Evolutionary conservation across 2,113 vertebrate genomes (phyloP).

Genomic region (Aepyceros melampus): DNA sequence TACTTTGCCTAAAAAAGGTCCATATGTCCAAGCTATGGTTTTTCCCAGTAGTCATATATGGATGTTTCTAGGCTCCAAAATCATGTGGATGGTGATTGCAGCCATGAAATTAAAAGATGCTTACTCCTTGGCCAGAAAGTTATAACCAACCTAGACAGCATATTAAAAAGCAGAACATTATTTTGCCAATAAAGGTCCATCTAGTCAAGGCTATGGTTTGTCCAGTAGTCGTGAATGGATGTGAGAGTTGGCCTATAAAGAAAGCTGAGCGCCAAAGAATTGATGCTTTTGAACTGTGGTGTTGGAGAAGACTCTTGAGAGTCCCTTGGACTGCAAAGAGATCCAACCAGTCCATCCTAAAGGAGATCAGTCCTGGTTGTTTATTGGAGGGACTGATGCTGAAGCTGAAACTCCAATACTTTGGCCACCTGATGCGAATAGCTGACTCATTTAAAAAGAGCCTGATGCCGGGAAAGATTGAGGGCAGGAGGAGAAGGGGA

Average conservation of each 20-base stretch:
- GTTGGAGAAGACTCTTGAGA: not conserved
- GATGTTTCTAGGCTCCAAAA: not conserved
- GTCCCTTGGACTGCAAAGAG: not conserved
- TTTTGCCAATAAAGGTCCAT: not conserved
- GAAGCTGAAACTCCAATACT: not conserved
- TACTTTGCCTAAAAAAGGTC: not conserved
- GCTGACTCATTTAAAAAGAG: not conserved
- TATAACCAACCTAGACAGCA: not conserved
- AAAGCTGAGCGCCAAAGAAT: accelerated
- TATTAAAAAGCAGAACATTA: not conserved
- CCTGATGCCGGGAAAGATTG: not conserved
- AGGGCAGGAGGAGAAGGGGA: not conserved
- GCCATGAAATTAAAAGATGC: not conserved
- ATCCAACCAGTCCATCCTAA: not conserved
- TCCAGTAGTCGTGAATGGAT: not conserved
- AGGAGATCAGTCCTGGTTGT: not conserved
- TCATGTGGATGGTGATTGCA: not conserved
- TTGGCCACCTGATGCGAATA: not conserved
- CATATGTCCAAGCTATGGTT: not conserved
- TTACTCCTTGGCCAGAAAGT: not conserved
- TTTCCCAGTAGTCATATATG: not conserved
- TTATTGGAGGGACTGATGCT: not conserved
- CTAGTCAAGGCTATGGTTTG: not conserved
- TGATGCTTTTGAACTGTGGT: not conserved
- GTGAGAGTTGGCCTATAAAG: not conserved